Conservation (phyloP, 2,113 vertebrate species). For the Tilapia sparmanii region DNA sequence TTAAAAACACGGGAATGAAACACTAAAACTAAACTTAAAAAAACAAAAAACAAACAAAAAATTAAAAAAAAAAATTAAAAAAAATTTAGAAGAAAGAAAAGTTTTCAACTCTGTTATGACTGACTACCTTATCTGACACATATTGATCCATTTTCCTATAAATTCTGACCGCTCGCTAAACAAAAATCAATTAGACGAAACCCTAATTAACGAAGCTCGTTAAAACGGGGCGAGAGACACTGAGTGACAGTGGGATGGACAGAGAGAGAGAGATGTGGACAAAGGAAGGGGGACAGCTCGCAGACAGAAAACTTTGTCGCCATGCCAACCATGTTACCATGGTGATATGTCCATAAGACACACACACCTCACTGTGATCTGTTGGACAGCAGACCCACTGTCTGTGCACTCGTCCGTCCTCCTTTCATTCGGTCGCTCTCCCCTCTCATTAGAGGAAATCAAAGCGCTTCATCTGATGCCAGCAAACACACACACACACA, state of each 20-base stretch:
- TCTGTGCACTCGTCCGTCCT: not conserved
- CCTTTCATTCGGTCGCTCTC: not conserved
- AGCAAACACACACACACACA: not conserved
- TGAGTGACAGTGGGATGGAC: no score
- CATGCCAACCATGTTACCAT: slow-evolving; percentile 26
- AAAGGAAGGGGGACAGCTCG: not conserved
- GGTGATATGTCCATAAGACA: not conserved
- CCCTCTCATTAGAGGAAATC: slow-evolving; percentile 37
- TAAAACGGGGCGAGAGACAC: not conserved
- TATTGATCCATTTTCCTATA: not conserved
- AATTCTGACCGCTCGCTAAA: not conserved
- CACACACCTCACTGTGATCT: not conserved
- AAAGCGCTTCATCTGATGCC: slow-evolving; percentile 32
- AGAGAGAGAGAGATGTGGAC: not conserved
- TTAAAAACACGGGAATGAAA: not conserved
- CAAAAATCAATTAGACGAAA: not conserved
- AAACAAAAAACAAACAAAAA: not conserved
- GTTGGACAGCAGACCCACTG: slow-evolving; percentile 22
- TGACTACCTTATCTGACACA: not conserved
- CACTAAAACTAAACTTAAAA: not conserved
- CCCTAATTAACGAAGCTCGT: not conserved
- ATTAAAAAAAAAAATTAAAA: no score
- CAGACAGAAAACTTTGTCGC: not conserved
- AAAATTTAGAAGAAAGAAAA: not conserved
- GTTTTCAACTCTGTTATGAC: rapidly evolving